Evolutionary conservation across 2,888 invertebrate species (phyloP).

Genomic region (Griposia aprilina): DNA sequence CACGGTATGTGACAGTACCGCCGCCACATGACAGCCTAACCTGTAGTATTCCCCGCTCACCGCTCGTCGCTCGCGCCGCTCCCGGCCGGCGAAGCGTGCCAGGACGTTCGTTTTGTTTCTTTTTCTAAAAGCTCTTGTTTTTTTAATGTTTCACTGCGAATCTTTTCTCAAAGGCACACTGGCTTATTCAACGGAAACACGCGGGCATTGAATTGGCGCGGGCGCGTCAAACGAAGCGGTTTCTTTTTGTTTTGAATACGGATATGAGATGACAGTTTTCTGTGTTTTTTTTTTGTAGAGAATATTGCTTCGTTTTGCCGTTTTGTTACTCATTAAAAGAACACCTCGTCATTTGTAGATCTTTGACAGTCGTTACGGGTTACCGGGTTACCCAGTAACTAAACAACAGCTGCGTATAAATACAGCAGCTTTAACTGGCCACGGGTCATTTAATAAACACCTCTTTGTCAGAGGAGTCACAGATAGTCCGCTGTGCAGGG

Average conservation of each 20-base stretch:
- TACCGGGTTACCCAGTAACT: no score
- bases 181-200: constrained; percentile 57
- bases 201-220: constrained; percentile 38
- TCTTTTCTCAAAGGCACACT: constrained; percentile 65
- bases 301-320: not conserved
- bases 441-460: no score
- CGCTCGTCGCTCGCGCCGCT: constrained; percentile 27
- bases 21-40: no score
- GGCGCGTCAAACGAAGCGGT: constrained; percentile 30
- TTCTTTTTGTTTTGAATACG: constrained; percentile 17
- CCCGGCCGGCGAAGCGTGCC: constrained; percentile 53
- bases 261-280: constrained; percentile 13
- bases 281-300: constrained; percentile 9
- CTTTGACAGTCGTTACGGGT: no score
- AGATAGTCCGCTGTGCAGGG: no score
- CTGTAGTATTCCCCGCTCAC: no score
- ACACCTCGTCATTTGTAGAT: not conserved
- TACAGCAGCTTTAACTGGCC: no score
- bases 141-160: constrained; percentile 65
- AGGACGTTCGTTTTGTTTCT: constrained; percentile 56
- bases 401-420: no score
- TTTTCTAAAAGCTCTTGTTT: constrained; percentile 68
- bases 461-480: no score
- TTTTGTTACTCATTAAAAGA: not conserved
- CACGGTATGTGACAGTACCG: no score